Conservation (phyloP, 2,113 vertebrate species). For the Heterotis niloticus region DNA sequence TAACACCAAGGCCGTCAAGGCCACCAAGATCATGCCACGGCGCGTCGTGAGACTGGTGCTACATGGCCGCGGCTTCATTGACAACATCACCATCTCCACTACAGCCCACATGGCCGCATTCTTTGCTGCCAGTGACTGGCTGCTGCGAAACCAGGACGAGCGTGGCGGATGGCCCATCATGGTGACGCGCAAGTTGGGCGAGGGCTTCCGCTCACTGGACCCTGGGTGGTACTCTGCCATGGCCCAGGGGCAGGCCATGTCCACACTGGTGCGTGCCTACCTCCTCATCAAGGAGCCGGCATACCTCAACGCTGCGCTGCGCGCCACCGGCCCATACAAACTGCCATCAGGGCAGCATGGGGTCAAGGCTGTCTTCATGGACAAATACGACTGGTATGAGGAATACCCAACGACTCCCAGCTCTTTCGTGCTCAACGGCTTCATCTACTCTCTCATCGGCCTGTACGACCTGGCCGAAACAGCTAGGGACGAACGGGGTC, state of each 20-base stretch:
- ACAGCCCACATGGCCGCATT: slow-evolving; percentile 93
- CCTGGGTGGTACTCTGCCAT: slow-evolving; percentile 98
- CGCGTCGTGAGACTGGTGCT: slow-evolving; percentile 76
- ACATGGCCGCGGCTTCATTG: slow-evolving; percentile 77
- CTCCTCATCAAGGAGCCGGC: slow-evolving; percentile 79
- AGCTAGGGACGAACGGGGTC: slow-evolving; percentile 76
- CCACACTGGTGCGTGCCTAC: slow-evolving; percentile 88
- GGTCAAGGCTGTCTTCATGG: slow-evolving; percentile 92
- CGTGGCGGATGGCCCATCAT: slow-evolving; percentile 93
- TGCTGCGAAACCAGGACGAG: slow-evolving; percentile 91
- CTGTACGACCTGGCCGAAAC: slow-evolving; percentile 91
- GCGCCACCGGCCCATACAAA: slow-evolving; percentile 83
- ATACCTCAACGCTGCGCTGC: slow-evolving; percentile 81
- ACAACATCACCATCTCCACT: slow-evolving; percentile 88
- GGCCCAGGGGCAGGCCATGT: slow-evolving; percentile 97
- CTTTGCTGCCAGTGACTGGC: slow-evolving; percentile 89
- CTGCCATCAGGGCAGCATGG: slow-evolving; percentile 82
- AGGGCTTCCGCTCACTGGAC: slow-evolving; percentile 87
- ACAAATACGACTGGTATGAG: slow-evolving; percentile 93
- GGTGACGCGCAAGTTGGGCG: slow-evolving; percentile 92
- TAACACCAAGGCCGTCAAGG: slow-evolving; percentile 93
- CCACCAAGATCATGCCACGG: slow-evolving; percentile 90
- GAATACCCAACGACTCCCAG: slow-evolving; percentile 92
- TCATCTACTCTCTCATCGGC: slow-evolving; percentile 93
- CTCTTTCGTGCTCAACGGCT: slow-evolving; percentile 96